phyloP scores from a whole-genome alignment of 2,797 vertebrate genomes.

The Enteromius argenteus region DNA sequence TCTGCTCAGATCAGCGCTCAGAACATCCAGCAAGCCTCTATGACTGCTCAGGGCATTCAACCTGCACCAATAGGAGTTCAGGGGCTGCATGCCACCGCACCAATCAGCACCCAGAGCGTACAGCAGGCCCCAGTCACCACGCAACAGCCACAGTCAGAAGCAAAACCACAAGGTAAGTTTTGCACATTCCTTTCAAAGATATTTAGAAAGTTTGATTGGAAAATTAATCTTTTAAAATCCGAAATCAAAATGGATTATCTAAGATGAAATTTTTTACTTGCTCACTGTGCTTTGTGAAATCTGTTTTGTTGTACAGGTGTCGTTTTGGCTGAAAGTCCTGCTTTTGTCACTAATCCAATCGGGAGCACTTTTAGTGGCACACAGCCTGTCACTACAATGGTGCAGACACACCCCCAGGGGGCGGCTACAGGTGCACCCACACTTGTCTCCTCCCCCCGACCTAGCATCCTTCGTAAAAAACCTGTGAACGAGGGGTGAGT shows the following conservation, averaged over 20 bases:
- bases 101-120: conserved; percentile 88
- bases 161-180: conserved; percentile 87
- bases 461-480: conserved; percentile 98
- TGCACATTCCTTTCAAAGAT: background rate
- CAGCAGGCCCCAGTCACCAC: conserved; percentile 85
- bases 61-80: conserved; percentile 89
- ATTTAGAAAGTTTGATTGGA: background rate
- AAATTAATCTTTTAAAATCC: background rate
- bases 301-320: conserved; percentile 75
- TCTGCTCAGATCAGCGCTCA: conserved; percentile 91
- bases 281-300: background rate
- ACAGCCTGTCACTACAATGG: conserved; percentile 90
- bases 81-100: conserved; percentile 87
- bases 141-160: conserved; percentile 82
- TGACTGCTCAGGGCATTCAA: conserved; percentile 90
- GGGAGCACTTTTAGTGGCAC: conserved; percentile 89
- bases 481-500: conserved; percentile 91
- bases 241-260: background rate
- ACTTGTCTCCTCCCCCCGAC: conserved; percentile 92
- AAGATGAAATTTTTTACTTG: background rate
- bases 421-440: conserved; percentile 84
- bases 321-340: conserved; percentile 90
- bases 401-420: conserved; percentile 91
- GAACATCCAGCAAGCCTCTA: conserved; percentile 90
- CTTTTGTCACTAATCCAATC: conserved; percentile 92